Evolutionary conservation across 2,113 vertebrate genomes (phyloP), one percentile per base, ranked within the genome.

Genomic region (Petroica traversi): DNA sequence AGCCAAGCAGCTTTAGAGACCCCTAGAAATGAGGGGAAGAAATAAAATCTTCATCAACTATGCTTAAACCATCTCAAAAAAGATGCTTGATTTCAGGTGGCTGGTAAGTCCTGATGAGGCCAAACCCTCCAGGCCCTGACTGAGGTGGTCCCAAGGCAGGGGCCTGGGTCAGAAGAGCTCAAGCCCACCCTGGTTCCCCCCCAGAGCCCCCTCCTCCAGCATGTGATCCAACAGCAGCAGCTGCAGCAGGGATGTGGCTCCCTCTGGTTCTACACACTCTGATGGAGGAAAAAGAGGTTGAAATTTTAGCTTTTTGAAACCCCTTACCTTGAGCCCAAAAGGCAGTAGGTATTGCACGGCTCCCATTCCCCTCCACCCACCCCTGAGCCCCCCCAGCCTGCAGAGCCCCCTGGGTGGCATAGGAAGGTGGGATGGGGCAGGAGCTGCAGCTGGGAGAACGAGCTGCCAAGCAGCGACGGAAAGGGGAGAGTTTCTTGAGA

Each of bases 121-220:
- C 45, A 49, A 74, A 48, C 10, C 34, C 46, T 41, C 16, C 46
- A 87, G 34, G n/a, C 40, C 6, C 1, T 4, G 34, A 19, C 17
- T 9, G 4, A 61, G 20, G 29, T 29, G 75, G 62, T 19, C 19
- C 33, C 34, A 34, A 71, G 15, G 36, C 46, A 40, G 28, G 13
- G 5, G 29, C 14, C 14, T 5, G 4, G 64, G 18, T 24, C 71
- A 55, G 20, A 34, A 29, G 9, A 83, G 25, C 51, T 68, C 0
- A 0, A 86, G 45, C 54, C 25, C 59, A 51, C 26, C 34, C 48
- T 0, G 0, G 6, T 45, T 20, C 17, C 13, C n/a, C 54, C 10
- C 14, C 2, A 14, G 26, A 49, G 34, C 52, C 22, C 2, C 1
- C 2, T 61, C 84, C 51, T 83, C 52, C 43, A 62, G 59, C 8